A percentile compares a stretch with the other conserved stretches of the same genome.
Conservation (phyloP, 1,140 invertebrate species). For the Neomicropteryx cornuta region DNA sequence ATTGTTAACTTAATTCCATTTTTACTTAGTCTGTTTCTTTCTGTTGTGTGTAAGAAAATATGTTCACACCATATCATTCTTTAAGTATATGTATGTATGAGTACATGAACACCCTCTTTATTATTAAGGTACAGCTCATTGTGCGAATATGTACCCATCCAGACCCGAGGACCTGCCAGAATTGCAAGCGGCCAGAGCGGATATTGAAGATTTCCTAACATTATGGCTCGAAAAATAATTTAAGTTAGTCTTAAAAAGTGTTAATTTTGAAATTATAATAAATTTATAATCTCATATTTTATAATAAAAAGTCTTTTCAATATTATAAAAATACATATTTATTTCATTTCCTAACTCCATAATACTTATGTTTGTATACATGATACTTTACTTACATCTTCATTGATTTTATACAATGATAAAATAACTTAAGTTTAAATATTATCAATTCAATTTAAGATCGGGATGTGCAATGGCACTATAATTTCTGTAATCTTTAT, state of each 20-base stretch:
- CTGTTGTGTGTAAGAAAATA: background rate
- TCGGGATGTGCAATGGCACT: too few relatives aligned
- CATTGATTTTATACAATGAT: too few relatives aligned
- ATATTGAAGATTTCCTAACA: slow-evolving; percentile 44
- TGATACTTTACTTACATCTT: too few relatives aligned
- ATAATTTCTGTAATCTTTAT: too few relatives aligned
- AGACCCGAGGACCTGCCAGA: slow-evolving; percentile 48
- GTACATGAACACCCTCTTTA: slow-evolving; percentile 9
- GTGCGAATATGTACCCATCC: slow-evolving; percentile 68
- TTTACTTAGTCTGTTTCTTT: too few relatives aligned
- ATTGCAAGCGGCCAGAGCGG: slow-evolving; percentile 47
- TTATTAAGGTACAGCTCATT: slow-evolving; percentile 63
- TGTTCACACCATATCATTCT: slow-evolving; percentile 2
- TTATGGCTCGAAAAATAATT: slow-evolving; percentile 29
- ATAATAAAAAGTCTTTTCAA: too few relatives aligned
- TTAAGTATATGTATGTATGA: slow-evolving; percentile 2
- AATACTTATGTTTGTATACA: too few relatives aligned
- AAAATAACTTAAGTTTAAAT: too few relatives aligned
- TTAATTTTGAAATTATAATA: background rate
- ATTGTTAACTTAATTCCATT: background rate
- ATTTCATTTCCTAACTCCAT: too few relatives aligned
- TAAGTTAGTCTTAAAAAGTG: background rate
- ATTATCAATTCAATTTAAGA: too few relatives aligned
- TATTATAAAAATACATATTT: too few relatives aligned
- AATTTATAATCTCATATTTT: too few relatives aligned